Percentiles rank a stretch among this genome's conserved stretches.
Conservation (phyloP, 1,140 invertebrate species). For the Nebria ingens region DNA sequence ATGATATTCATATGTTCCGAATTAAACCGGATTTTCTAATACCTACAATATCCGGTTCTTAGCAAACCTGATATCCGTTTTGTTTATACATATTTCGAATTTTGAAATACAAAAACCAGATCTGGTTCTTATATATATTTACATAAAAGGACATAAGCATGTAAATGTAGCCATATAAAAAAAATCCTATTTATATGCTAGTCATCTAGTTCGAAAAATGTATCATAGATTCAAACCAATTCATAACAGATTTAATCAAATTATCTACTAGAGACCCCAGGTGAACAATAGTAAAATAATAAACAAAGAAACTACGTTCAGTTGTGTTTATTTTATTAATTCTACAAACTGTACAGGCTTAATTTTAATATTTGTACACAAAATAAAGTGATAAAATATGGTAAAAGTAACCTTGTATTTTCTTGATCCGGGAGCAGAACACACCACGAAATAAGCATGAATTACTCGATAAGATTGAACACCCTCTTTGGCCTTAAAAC, state of each 20-base stretch:
- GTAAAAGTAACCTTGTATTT: constrained; percentile 50
- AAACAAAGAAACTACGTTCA: neutral
- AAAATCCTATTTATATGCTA: neutral
- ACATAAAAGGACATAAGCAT: no score
- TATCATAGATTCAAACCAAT: neutral
- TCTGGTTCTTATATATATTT: no score
- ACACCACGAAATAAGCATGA: constrained; percentile 64
- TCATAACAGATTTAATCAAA: constrained; percentile 7
- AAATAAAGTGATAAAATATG: neutral
- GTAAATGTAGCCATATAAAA: no score
- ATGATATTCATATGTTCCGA: no score
- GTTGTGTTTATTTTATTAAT: neutral
- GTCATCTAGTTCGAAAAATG: neutral
- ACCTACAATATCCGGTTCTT: no score
- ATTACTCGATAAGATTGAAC: constrained; percentile 51
- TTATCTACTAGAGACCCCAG: neutral
- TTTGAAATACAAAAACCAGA: no score
- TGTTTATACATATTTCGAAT: no score
- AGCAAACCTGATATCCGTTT: no score
- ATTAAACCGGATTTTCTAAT: no score
- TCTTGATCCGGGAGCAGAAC: constrained; percentile 54
- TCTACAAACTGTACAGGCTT: constrained; percentile 20
- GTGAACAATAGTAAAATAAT: neutral
- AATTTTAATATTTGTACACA: no score
- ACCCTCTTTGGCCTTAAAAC: constrained; percentile 32